A percentile compares a stretch with the other conserved stretches of the same genome.
Evolutionary conservation across 2,888 invertebrate genomes (phyloP).

Genomic region (Exephanes ischioxanthus): DNA sequence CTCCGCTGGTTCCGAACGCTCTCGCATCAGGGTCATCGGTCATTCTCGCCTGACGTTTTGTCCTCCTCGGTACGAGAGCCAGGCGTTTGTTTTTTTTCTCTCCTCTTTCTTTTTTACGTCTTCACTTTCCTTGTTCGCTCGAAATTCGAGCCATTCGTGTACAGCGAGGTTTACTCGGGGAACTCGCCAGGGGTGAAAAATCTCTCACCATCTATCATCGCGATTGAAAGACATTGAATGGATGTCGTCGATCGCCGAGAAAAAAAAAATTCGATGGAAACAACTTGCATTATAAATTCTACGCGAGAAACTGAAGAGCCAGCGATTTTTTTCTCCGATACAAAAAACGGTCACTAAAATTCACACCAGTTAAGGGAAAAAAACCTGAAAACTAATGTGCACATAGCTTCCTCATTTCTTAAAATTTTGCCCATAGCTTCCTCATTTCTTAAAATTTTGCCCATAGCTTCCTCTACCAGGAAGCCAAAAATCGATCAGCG

Average conservation of each 20-base stretch:
- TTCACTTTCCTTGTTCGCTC: constrained; percentile 47
- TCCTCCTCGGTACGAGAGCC: constrained; percentile 6
- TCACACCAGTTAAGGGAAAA: neutral
- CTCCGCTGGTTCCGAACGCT: constrained; percentile 47
- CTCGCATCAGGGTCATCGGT: constrained; percentile 69
- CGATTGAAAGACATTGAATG: constrained; percentile 82
- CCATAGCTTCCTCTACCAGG: too few species aligned
- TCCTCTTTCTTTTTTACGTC: constrained; percentile 9
- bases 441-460: too few species aligned
- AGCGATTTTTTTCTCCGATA: neutral
- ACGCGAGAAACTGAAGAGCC: neutral
- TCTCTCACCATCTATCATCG: constrained; percentile 78
- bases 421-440: too few species aligned
- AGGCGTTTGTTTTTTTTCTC: constrained; percentile 51
- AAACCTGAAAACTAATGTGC: too few species aligned
- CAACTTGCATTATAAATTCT: neutral
- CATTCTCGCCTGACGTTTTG: constrained; percentile 65
- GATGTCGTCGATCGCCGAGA: constrained; percentile 57
- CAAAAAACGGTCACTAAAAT: neutral
- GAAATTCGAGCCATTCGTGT: constrained; percentile 34
- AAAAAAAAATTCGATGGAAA: constrained; percentile 10
- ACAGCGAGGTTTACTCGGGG: constrained; percentile 46
- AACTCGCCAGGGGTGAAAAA: constrained; percentile 34
- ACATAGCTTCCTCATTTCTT: too few species aligned
- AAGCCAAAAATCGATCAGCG: too few species aligned